Evolutionary conservation across 2,888 invertebrate species (phyloP), one percentile per base, ranked within the genome.

Genomic region (Mylabris sibirica): DNA sequence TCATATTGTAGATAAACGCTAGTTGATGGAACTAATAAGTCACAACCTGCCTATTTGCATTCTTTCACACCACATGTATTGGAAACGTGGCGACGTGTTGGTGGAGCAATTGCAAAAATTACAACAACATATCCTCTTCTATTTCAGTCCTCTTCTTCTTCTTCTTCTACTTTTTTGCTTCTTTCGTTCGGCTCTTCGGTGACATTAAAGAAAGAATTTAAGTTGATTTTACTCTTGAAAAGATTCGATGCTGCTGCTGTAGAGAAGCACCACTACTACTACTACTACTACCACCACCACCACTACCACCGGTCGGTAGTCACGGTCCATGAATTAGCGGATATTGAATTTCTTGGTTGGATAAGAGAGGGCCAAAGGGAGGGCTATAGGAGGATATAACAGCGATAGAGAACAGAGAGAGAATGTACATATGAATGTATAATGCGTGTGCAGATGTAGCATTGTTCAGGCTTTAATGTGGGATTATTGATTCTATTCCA

Each of bases 361-460:
- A 53, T 53, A 53, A 53, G 49, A 53, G 49, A 53, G 20, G 49
- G 49, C 20, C 22, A 53, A 53, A 9, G 49, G 49, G 22, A 9
- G 49, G 11, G 3, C 30, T 30, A 30, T 30, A 30, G 30, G 30
- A 30, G 30, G 30, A 30, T 30, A 30, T 6, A 8, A 22, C 20
- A 53, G 20, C 20, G 49, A 53, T 53, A 53, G 49, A 20, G 49
- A 53, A 9, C 20, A 53, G 66, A 49, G 41, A 63, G 67, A 65
- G 69, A 71, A 70, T 70, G 69, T 73, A 80, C 77, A 80, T 80
- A 79, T 80, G 81, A 81, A 81, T 82, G 77, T 78, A 76, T 81
- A 81, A 81, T 81, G 80, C 78, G 80, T 81, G 80, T 80, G 79
- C 78, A 81, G 79, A 81, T 81, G 78, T 79, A 76, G 74, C 77